Conservation (phyloP, 2,888 invertebrate genomes). For the Drosophila melanocephala region DNA sequence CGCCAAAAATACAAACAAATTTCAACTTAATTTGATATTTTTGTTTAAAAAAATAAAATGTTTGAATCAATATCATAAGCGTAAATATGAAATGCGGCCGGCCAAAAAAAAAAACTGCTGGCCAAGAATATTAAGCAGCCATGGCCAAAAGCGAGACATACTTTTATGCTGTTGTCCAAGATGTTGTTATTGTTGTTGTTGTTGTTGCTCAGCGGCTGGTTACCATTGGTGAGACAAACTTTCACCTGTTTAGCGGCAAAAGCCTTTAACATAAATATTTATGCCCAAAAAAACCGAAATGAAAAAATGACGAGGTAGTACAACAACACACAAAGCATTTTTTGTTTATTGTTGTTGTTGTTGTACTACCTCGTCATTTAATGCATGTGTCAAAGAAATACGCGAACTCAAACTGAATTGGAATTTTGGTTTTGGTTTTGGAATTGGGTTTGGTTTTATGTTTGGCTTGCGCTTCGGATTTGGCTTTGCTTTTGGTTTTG, state of each 20-base stretch:
- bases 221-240: conserved; percentile 63
- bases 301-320: conserved; percentile 30
- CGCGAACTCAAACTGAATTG: conserved; percentile 33
- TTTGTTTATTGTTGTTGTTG: conserved; percentile 15
- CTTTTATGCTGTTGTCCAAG: conserved; percentile 15
- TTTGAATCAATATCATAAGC: conserved; percentile 31
- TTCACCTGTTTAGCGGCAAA: conserved; percentile 77
- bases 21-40: conserved; percentile 38
- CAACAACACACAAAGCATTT: conserved; percentile 24
- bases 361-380: conserved; percentile 8
- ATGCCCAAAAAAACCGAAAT: conserved; percentile 62
- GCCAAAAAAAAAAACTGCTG: conserved; percentile 32
- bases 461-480: conserved; percentile 35
- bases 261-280: conserved; percentile 75
- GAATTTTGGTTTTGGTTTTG: conserved; percentile 21
- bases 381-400: conserved; percentile 30
- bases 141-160: conserved; percentile 34
- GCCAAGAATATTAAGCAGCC: conserved; percentile 68
- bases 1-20: conserved; percentile 7
- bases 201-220: conserved; percentile 42
- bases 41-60: conserved; percentile 34
- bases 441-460: conserved; percentile 28
- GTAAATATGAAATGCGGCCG: conserved; percentile 27
- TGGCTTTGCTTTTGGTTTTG: conserved; percentile 50
- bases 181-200: conserved; percentile 26